Evolutionary conservation across 2,888 invertebrate genomes (phyloP), one percentile per base, ranked within the genome.

Genomic region (Dryococelus australis): DNA sequence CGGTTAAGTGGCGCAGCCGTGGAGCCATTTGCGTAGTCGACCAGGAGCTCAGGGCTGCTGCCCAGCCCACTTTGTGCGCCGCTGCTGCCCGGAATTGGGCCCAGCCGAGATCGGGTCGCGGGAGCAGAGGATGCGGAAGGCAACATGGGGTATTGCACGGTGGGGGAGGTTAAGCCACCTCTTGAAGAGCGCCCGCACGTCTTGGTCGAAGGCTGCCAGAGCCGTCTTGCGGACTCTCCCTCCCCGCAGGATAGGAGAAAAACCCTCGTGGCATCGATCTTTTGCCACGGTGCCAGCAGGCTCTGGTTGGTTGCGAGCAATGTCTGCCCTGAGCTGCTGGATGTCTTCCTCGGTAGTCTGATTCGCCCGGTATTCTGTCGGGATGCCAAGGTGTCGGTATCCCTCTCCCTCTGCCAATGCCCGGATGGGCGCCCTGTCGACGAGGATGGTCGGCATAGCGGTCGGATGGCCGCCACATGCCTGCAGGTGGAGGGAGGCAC

Each of bases 121-220:
- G 6, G 65, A 2, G 16, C 6, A 8, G n/a, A 65, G 20, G n/a
- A n/a, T 8, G 20, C 10, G 65, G 20, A 20, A 12, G 5, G 65
- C 65, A 20, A 8, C 5, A 16, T 65, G 65, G 35, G 35, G 35
- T 1, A 4, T 65, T 0, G 65, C 65, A 0, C 35, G 35, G 35
- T 35, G 35, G 8, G 65, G 91, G 90, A 2, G 91, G 80, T 86
- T 90, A 90, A 2, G 91, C 91, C 65, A 65, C 10, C 10, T 10
- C n/a, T 65, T 91, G 0, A 88, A 87, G 4, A 86, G 13, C 43
- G 78, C 88, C 80, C 16, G 91, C 89, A 87, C 90, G 86, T 53
- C 91, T 83, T 91, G 91, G 91, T 91, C 91, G n/a, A 90, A 89
- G 35, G 43, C 80, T 35, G 85, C 89, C 10, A 91, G 87, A 0